Percentiles rank a stretch among this genome's conserved stretches.
Conservation (phyloP, 2,797 vertebrate genomes). For the Sitta carolinensis region DNA sequence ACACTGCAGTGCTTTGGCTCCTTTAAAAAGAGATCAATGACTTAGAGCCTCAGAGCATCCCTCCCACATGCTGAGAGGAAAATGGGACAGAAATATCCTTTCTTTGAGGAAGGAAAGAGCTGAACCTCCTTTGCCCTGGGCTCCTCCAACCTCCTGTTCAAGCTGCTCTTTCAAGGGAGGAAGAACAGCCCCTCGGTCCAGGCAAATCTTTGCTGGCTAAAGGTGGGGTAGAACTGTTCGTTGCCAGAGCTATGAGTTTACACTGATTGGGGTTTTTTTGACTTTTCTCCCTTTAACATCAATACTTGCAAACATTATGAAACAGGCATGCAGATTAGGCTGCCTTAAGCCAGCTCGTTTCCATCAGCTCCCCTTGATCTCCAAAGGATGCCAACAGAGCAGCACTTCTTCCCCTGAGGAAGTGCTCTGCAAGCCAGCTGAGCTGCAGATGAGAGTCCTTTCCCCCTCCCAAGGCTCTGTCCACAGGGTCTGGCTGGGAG, state of each 20-base stretch:
- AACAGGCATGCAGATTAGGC: constrained; percentile 46
- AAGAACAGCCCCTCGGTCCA: not conserved
- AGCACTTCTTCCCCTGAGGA: constrained; percentile 40
- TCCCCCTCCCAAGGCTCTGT: not conserved
- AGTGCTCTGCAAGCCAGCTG: constrained; percentile 45
- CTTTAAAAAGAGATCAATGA: constrained; percentile 63
- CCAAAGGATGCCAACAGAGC: constrained; percentile 38
- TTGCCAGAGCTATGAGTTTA: not conserved
- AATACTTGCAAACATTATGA: not conserved
- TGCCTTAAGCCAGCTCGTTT: constrained; percentile 43
- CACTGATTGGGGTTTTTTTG: not conserved
- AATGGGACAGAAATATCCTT: constrained; percentile 67
- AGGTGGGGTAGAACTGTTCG: not conserved
- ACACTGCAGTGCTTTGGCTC: constrained; percentile 63
- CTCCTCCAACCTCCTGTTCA: constrained; percentile 40
- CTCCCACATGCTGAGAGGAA: constrained; percentile 68
- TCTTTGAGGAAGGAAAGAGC: constrained; percentile 59
- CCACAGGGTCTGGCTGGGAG: not conserved
- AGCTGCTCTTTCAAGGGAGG: constrained; percentile 22
- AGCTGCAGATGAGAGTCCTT: constrained; percentile 32
- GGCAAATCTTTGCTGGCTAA: not conserved
- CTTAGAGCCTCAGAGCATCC: constrained; percentile 61
- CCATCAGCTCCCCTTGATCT: constrained; percentile 47
- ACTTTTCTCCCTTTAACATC: not conserved
- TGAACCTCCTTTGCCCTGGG: constrained; percentile 60